These are phyloP conservation scores for Meriones unguiculatus DNA, from an alignment of 2,113 vertebrate species.

Conservation along the genomic window DNA sequence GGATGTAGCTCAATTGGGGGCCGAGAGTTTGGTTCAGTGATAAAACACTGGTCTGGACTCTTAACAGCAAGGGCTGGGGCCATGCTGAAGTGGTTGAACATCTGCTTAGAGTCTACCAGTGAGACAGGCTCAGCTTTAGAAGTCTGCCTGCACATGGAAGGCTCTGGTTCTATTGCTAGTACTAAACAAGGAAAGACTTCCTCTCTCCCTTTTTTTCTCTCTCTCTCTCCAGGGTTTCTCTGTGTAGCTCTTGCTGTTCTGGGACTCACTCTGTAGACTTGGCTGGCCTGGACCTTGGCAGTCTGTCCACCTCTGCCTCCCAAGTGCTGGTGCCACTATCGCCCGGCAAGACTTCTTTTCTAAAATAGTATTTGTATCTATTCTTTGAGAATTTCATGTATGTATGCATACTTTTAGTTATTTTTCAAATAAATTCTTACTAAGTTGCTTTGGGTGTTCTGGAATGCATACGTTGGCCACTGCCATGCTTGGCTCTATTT, in stretches of 20 bases:
- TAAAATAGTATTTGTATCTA: background rate
- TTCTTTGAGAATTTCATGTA: background rate
- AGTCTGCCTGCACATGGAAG: background rate
- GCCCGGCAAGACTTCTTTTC: background rate
- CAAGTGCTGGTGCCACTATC: background rate
- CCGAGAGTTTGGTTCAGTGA: background rate
- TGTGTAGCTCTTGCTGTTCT: background rate
- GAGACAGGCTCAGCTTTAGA: background rate
- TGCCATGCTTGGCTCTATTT: background rate
- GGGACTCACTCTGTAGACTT: background rate
- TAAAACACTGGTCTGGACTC: background rate
- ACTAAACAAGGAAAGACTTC: background rate
- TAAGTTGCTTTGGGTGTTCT: background rate
- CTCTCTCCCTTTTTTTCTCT: background rate
- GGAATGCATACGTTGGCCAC: background rate
- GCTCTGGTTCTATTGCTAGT: background rate
- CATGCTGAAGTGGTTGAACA: background rate
- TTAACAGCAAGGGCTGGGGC: background rate
- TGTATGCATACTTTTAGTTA: background rate
- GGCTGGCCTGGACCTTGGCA: background rate
- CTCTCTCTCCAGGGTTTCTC: background rate
- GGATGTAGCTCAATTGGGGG: background rate
- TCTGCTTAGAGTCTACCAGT: background rate
- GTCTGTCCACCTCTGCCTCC: background rate
- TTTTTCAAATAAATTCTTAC: background rate